Evolutionary conservation across 2,888 invertebrate species (phyloP).

Genomic region (Allygus modestus): DNA sequence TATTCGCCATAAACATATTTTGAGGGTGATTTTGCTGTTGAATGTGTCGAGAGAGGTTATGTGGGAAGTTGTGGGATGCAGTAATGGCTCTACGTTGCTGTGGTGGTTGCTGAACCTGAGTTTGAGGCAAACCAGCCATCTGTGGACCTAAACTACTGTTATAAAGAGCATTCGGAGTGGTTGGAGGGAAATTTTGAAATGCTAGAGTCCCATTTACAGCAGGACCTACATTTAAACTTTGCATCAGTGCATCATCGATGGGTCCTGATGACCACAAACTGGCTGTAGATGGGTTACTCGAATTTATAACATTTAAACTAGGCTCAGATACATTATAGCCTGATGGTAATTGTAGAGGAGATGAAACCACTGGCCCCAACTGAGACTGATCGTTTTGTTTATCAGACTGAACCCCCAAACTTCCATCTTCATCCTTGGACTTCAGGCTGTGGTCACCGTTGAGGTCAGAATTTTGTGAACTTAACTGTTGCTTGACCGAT

Average conservation of each 20-base stretch:
- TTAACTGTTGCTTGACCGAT: conserved; percentile 69
- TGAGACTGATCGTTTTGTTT: conserved; percentile 70
- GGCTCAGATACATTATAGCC: conserved; percentile 72
- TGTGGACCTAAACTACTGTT: conserved; percentile 72
- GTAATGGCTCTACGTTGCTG: conserved; percentile 74
- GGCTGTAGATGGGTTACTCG: conserved; percentile 71
- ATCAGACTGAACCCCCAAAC: conserved; percentile 69
- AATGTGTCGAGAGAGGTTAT: conserved; percentile 72
- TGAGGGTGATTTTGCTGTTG: conserved; percentile 72
- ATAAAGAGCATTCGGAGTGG: conserved; percentile 71
- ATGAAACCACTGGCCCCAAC: conserved; percentile 69
- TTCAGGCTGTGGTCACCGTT: conserved; percentile 70
- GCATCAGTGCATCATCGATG: conserved; percentile 72
- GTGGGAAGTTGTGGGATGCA: conserved; percentile 74
- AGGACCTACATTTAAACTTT: conserved; percentile 71
- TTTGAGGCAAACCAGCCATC: conserved; percentile 70
- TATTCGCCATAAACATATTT: conserved; percentile 72
- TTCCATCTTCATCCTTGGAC: conserved; percentile 71
- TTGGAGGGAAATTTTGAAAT: conserved; percentile 72
- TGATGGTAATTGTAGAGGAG: conserved; percentile 71
- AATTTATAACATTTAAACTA: conserved; percentile 72
- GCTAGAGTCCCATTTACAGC: conserved; percentile 72
- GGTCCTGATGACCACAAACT: conserved; percentile 71
- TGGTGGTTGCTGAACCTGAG: conserved; percentile 71
- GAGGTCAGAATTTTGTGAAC: conserved; percentile 69